Evolutionary conservation across 1,140 invertebrate genomes (phyloP).

Genomic region (Drosophila repleta): DNA sequence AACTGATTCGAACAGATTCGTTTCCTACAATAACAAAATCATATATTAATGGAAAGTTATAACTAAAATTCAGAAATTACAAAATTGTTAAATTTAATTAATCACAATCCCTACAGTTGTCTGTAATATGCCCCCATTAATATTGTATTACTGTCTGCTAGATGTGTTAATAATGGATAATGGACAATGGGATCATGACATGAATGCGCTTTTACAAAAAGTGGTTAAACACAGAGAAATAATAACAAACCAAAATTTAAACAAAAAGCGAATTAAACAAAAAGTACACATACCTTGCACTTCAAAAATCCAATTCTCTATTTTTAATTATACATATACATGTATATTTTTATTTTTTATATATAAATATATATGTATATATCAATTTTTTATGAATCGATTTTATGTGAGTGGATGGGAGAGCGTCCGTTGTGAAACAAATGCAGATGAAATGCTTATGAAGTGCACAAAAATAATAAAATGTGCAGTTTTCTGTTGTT

Average conservation of each 20-base stretch:
- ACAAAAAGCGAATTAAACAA: constrained; percentile 61
- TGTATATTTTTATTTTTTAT: not conserved
- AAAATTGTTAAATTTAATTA: too few relatives aligned
- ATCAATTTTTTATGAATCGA: constrained; percentile 18
- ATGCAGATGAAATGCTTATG: constrained; percentile 46
- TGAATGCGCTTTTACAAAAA: constrained; percentile 12
- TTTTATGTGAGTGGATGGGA: constrained; percentile 9
- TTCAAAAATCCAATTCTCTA: constrained; percentile 68
- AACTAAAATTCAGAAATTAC: too few relatives aligned
- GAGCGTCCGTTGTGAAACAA: constrained; percentile 16
- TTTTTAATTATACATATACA: constrained; percentile 28
- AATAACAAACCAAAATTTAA: constrained; percentile 18
- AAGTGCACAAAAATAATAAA: constrained; percentile 26
- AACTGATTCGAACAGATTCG: too few relatives aligned
- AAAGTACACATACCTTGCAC: constrained; percentile 81
- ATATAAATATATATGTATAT: not conserved
- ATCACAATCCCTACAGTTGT: too few relatives aligned
- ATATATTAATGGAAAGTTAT: too few relatives aligned
- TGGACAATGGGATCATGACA: not conserved
- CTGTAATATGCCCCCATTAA: too few relatives aligned
- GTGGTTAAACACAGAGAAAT: constrained; percentile 15
- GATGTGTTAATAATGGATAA: not conserved
- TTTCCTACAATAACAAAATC: too few relatives aligned
- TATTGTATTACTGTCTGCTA: too few relatives aligned
- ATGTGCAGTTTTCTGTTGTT: constrained; percentile 11